phyloP scores from a whole-genome alignment of 2,797 vertebrate species.

The Enteromius fasciolatus region DNA sequence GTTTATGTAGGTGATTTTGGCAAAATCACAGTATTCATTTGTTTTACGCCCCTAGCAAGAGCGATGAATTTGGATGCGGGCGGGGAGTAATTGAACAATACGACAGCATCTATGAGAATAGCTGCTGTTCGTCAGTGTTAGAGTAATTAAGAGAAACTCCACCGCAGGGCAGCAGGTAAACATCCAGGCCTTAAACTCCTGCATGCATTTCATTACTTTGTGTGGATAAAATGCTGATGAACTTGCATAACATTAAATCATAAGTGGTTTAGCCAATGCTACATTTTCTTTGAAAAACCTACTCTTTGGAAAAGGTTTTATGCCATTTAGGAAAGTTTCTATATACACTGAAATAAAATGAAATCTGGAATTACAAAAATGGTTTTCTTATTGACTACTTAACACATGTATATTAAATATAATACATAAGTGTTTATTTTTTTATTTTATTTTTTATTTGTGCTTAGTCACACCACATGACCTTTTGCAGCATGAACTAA shows the following conservation, averaged over 20 bases:
- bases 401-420: not conserved
- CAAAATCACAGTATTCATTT: constrained; percentile 50
- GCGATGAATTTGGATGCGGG: constrained; percentile 5
- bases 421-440: not conserved
- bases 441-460: not conserved
- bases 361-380: not conserved
- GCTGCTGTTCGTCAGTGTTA: constrained; percentile 26
- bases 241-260: constrained; percentile 17
- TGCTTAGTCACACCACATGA: not conserved
- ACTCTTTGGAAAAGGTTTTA: not conserved
- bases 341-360: not conserved
- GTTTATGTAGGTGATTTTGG: constrained; percentile 52
- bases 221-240: constrained; percentile 15
- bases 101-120: constrained; percentile 12
- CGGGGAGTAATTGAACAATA: not conserved
- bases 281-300: not conserved
- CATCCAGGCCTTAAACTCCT: not conserved
- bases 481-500: not conserved
- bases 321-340: not conserved
- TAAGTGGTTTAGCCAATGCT: constrained; percentile 10
- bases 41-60: constrained; percentile 21
- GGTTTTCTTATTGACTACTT: not conserved
- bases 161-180: constrained; percentile 38
- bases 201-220: constrained; percentile 29
- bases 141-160: constrained; percentile 33